Conservation (phyloP, 92 coral and sea anemone genomes). For the Actinernus sp. region DNA sequence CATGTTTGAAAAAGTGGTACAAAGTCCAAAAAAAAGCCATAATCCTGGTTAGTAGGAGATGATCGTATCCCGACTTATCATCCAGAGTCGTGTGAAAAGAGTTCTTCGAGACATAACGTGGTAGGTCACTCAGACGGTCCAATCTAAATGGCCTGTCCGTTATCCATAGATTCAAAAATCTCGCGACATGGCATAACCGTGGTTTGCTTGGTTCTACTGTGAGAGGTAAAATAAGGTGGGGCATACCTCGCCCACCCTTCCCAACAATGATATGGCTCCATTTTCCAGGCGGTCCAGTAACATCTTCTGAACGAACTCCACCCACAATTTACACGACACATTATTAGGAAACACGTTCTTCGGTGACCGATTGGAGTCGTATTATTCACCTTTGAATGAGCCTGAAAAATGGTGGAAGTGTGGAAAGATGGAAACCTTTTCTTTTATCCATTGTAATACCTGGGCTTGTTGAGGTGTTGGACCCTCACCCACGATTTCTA, state of each 20-base stretch:
- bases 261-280: slow-evolving; percentile 38
- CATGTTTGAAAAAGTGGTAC: too few relatives aligned
- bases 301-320: slow-evolving; percentile 17
- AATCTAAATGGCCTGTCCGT: slow-evolving; percentile 28
- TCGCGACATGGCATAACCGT: slow-evolving; percentile 11
- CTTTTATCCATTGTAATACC: slow-evolving; percentile 17
- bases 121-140: slow-evolving; percentile 26
- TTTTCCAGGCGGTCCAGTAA: slow-evolving; percentile 17
- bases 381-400: slow-evolving; percentile 12
- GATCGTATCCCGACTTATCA: slow-evolving; percentile 58
- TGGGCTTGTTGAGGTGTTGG: neutral
- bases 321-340: slow-evolving; percentile 29
- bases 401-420: slow-evolving; percentile 28
- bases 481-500: neutral
- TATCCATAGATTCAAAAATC: too few relatives aligned
- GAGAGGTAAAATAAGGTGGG: slow-evolving; percentile 34
- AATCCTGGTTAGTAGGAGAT: slow-evolving; percentile 31
- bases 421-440: slow-evolving; percentile 28
- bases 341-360: slow-evolving; percentile 20
- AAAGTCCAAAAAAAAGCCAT: too few relatives aligned
- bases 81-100: too few relatives aligned
- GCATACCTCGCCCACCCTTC: slow-evolving; percentile 29
- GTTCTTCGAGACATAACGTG: slow-evolving; percentile 26
- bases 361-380: slow-evolving; percentile 29
- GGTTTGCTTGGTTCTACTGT: slow-evolving; percentile 52